Conservation (phyloP, 2,113 vertebrate species). For the Ammodytes marinus region DNA sequence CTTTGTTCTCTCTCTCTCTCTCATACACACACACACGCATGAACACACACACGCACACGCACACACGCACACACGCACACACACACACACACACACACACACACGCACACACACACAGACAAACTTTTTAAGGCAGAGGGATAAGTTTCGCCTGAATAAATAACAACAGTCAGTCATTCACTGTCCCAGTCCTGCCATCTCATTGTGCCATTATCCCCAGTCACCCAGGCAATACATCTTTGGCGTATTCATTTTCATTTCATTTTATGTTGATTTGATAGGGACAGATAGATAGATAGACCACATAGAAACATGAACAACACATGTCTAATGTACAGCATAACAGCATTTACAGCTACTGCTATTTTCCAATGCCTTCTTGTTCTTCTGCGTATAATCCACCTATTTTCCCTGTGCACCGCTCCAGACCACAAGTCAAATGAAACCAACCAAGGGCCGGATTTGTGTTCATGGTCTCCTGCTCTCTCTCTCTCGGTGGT, state of each 20-base stretch:
- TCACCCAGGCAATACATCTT: not conserved
- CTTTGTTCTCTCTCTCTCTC: constrained; percentile 10
- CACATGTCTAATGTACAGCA: too few relatives aligned
- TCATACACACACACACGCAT: constrained; percentile 14
- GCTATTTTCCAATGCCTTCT: not conserved
- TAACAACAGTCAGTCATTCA: constrained; percentile 44
- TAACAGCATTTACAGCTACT: too few relatives aligned
- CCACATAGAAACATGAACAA: too few relatives aligned
- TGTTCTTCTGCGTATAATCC: not conserved
- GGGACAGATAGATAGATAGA: too few relatives aligned
- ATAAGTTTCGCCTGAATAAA: constrained; percentile 48
- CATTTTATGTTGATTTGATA: too few relatives aligned
- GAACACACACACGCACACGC: constrained; percentile 35
- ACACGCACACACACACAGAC: not conserved
- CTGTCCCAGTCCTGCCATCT: not conserved
- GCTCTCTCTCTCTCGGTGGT: constrained; percentile 16
- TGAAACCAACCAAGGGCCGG: constrained; percentile 4
- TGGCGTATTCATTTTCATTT: too few relatives aligned
- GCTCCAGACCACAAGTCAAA: constrained; percentile 32
- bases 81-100: constrained; percentile 30
- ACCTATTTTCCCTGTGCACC: not conserved
- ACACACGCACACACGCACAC: not conserved
- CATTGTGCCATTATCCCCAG: constrained; percentile 14
- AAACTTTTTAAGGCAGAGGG: constrained; percentile 15
- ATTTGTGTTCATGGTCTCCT: constrained; percentile 46